Conservation (phyloP, 2,113 vertebrate genomes). For the Rousettus leschenaultii region DNA sequence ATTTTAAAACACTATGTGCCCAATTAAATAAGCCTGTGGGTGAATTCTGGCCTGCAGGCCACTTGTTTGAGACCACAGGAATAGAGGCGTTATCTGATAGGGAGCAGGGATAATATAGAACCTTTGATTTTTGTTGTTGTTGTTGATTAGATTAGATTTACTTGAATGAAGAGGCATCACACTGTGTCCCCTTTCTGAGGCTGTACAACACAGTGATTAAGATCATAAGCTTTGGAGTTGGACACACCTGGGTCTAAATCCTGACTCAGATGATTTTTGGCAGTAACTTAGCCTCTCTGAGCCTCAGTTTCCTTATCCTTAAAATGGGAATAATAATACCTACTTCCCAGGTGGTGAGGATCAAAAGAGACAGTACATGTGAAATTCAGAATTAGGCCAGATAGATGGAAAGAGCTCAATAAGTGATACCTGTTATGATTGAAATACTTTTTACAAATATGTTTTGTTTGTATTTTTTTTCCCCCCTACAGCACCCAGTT, state of each 20-base stretch:
- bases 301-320: not conserved
- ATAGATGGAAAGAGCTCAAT: too few relatives aligned
- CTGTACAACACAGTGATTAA: not conserved
- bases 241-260: not conserved
- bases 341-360: not conserved
- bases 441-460: not conserved
- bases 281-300: not conserved
- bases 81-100: not conserved
- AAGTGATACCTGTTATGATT: not conserved
- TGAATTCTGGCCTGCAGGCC: not conserved
- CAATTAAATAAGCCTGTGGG: not conserved
- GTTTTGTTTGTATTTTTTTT: not conserved
- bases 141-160: not conserved
- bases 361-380: not conserved
- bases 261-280: not conserved
- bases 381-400: not conserved
- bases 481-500: slow-evolving; percentile 14
- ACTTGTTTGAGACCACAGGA: not conserved
- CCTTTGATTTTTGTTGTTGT: not conserved
- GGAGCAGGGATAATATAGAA: not conserved
- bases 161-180: not conserved
- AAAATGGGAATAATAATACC: not conserved
- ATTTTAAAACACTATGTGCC: not conserved
- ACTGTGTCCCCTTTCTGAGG: not conserved
- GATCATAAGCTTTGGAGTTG: not conserved